Base-by-base conservation (phyloP, 2,888 invertebrate genomes). In the Pycnomerus fuliginosus region DNA sequence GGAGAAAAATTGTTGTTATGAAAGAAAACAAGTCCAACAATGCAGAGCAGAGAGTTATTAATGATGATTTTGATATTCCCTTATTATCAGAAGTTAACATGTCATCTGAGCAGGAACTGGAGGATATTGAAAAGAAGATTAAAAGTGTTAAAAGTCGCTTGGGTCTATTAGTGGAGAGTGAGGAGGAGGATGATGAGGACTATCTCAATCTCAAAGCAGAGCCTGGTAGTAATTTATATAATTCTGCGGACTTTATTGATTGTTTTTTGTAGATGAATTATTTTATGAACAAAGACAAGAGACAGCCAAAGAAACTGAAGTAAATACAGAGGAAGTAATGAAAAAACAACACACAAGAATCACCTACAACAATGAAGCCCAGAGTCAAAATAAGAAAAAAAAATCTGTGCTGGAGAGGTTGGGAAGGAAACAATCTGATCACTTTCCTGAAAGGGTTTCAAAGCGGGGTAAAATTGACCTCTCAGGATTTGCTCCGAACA, bases 151-250 rank as follows among this genome's bases (percentile, higher is more conserved):
- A 78, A 58, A 75, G 72, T 50, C 72, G 79, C 49, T 62, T 79
- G 43, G 76, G 76, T 3, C 64, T 75, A 42, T 50, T 65, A 33
- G 65, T 79, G 25, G 42, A 42, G 16, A 44, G 44, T 24, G 77
- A 77, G 46, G 79, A 79, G 69, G 44, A 39, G 17, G 76, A 78
- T 51, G 77, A 77, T 46, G 79, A 79, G 69, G 84, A 85, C 64
- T 80, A 80, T 62, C 70, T 82, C 20, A 83, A 80, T 67, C 76
- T 84, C 16, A 78, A 80, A 52, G 80, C 80, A 27, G 84, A 83
- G 59, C 81, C 80, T 11, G 80, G 68, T 48, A 52, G 10, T 35
- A 30, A 3, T 35, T 38, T 13, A 28, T 8, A 5, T 20, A 7
- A 20, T 20, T 20, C 8, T 4, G 5, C 8, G 8, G 11, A 10